These are phyloP conservation scores for Tyrannus savana DNA, from an alignment of 2,113 vertebrate genomes.

Conservation along the genomic window DNA sequence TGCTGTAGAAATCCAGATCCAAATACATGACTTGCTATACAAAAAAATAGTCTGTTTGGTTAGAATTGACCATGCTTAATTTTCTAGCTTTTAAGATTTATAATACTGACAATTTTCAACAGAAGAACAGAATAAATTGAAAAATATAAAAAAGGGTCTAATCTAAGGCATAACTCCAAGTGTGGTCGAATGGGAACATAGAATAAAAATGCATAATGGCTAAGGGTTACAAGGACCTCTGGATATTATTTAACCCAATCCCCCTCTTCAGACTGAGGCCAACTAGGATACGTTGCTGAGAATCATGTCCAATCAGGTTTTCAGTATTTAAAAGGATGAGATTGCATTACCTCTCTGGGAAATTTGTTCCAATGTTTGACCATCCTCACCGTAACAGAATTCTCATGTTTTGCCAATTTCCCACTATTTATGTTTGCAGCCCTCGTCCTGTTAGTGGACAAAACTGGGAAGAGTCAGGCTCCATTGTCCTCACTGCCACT, in stretches of 20 bases:
- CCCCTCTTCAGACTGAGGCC: neutral
- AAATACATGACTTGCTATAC: neutral
- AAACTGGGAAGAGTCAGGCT: neutral
- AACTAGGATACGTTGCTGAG: neutral
- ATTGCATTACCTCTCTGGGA: neutral
- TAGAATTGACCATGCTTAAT: neutral
- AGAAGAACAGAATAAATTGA: neutral
- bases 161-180: neutral
- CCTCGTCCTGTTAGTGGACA: neutral
- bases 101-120: neutral
- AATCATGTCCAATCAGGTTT: neutral
- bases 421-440: neutral
- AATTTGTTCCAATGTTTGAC: neutral
- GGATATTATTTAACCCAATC: neutral
- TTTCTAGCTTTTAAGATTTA: neutral
- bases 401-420: neutral
- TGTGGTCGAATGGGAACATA: neutral
- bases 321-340: neutral
- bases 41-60: neutral
- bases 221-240: neutral
- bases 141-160: neutral
- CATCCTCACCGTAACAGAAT: neutral
- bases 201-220: neutral
- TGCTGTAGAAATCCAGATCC: neutral
- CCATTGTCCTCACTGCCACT: neutral